These are phyloP conservation scores for Stenodema calcarata DNA, from an alignment of 2,888 invertebrate species.

Conservation along the genomic window DNA sequence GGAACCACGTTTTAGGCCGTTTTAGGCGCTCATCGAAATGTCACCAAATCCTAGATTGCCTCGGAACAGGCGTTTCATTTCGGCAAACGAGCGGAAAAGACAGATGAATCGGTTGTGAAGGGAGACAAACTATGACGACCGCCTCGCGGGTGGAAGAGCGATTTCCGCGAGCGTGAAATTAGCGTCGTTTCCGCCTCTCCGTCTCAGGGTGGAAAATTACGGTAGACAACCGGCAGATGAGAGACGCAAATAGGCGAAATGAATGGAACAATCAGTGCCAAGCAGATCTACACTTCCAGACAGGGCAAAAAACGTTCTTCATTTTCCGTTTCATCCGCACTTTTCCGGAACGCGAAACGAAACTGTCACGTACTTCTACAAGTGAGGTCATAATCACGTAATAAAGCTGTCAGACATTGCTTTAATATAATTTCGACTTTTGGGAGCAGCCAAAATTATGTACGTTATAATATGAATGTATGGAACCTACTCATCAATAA, in stretches of 20 bases:
- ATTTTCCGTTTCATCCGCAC: not conserved
- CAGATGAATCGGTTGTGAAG: not conserved
- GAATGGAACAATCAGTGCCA: not conserved
- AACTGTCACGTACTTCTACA: not conserved
- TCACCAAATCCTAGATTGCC: too few relatives aligned
- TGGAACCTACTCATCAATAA: too few relatives aligned
- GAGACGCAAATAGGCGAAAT: not conserved
- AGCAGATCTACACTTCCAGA: not conserved
- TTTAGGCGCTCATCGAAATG: too few relatives aligned
- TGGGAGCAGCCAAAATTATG: too few relatives aligned
- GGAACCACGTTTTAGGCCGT: too few relatives aligned
- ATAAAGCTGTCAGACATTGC: too few relatives aligned
- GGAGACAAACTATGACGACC: not conserved
- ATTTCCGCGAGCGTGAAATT: not conserved
- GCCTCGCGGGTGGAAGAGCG: not conserved
- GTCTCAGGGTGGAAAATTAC: not conserved
- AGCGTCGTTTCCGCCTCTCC: not conserved
- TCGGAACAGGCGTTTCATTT: not conserved
- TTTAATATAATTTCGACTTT: too few relatives aligned
- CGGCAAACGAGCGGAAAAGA: not conserved
- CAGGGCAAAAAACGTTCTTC: not conserved
- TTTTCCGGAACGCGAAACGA: not conserved
- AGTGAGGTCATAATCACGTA: too few relatives aligned
- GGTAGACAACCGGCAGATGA: not conserved
- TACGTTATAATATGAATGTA: too few relatives aligned